Evolutionary conservation across 2,113 vertebrate species (phyloP), one percentile per base, ranked within the genome.

Genomic region (Neodontobutis hainanensis): DNA sequence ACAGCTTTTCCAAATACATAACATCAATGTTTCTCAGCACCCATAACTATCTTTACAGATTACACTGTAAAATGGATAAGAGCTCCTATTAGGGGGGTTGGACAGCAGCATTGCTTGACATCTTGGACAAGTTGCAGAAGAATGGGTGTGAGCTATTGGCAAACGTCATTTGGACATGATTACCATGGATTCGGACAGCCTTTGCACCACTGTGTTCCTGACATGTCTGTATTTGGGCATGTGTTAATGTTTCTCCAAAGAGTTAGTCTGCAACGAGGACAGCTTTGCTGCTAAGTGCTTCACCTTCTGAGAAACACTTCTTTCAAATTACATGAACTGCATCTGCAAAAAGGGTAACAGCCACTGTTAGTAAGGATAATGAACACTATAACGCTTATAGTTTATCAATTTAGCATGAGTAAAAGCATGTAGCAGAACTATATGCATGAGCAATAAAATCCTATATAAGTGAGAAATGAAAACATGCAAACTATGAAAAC

Each of bases 301-400:
- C 88, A 83, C 91, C 92, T 91, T 92, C 91, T 86, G 86, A 94
- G 88, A 90, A 27, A 75, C 89, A 92, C 91, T 73, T 88, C 92
- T 90, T 92, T 93, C 93, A 92, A 83, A 90, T 95, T 96, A 99
- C 97, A 99, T 99, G 91, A 99, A 99, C 89, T 98, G 96, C 93
- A 98, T 97, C 97, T 99, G 93, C 34, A 82, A 82, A 68, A 73
- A 7, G 63, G 53, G 11, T 11, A 61, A 82, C 46, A 73, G 11
- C 42, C 2, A 6, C 14, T 0, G 34, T 83, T 34, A 75, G 43
- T 44, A 16, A 32, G 19, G 40, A 11, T 34, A 19, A 32, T 36
- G 14, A 1, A 3, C 38, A 50, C 0, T 35, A n/a, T 2, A 70
- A 59, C 1, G 4, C 12, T 11, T 8, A 46, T 14, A 46, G 44